Evolutionary conservation across 2,797 vertebrate species (phyloP).

Genomic region (Nyctalus aviator): DNA sequence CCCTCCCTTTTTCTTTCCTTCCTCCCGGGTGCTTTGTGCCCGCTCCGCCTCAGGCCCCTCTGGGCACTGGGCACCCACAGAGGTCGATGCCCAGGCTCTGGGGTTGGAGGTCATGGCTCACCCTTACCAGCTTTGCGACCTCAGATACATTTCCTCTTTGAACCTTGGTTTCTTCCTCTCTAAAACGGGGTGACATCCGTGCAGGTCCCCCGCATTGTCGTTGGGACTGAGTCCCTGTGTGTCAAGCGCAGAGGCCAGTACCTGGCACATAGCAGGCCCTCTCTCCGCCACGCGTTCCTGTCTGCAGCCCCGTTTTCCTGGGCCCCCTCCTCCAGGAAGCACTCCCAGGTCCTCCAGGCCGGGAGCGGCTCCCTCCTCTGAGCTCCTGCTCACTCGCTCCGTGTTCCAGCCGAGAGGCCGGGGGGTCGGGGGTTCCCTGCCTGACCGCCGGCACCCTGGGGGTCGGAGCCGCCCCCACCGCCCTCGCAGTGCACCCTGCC

Average conservation of each 20-base stretch:
- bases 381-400: neutral
- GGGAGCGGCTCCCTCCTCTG: neutral
- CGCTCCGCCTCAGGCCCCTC: neutral
- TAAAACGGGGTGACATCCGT: neutral
- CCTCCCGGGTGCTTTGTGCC: neutral
- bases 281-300: neutral
- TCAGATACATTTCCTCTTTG: neutral
- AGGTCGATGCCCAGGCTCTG: neutral
- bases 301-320: neutral
- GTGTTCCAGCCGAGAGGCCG: neutral
- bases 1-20: too few species aligned
- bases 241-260: neutral
- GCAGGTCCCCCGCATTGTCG: neutral
- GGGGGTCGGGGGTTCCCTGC: slow-evolving; percentile 23
- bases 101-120: neutral
- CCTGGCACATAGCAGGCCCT: neutral
- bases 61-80: neutral
- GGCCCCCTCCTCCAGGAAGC: neutral
- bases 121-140: neutral
- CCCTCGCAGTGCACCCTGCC: slow-evolving; percentile 49
- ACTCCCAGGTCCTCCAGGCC: neutral
- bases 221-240: neutral
- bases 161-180: slow-evolving; percentile 6
- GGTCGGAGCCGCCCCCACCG: neutral
- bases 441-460: neutral